Evolutionary conservation across 2,113 vertebrate species (phyloP).

Genomic region (Aegithalos caudatus): DNA sequence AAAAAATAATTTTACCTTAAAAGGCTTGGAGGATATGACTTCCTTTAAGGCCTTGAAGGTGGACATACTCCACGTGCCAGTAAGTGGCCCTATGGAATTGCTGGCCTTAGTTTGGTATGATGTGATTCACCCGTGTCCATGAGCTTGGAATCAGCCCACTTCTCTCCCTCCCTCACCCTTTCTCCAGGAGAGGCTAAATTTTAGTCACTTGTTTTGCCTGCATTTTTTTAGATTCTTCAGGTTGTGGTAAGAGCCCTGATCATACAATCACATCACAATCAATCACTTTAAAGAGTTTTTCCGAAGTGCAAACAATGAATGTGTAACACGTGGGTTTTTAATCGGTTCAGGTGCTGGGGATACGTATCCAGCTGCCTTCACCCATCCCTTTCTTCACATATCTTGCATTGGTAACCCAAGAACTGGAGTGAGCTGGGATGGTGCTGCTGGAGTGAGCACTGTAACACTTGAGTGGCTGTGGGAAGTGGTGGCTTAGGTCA

Average conservation of each 20-base stretch:
- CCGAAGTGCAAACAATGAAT: conserved; percentile 49
- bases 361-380: conserved; percentile 48
- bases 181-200: conserved; percentile 61
- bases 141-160: conserved; percentile 10
- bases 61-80: not conserved
- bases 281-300: conserved; percentile 52
- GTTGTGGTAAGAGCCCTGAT: conserved; percentile 51
- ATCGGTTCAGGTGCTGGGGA: conserved; percentile 54
- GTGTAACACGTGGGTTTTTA: conserved; percentile 40
- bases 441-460: not conserved
- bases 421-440: not conserved
- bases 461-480: not conserved
- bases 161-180: conserved; percentile 3
- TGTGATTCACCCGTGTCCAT: not conserved
- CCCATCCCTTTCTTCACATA: conserved; percentile 46
- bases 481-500: not conserved
- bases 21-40: not conserved
- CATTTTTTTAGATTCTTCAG: not conserved
- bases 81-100: not conserved
- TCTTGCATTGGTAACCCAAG: not conserved
- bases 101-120: conserved; percentile 8
- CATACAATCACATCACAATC: conserved; percentile 71
- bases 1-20: not conserved
- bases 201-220: conserved; percentile 58
- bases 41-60: not conserved